Conservation (phyloP, 30 jellyfish, hydroid and myxozoan species). For the Cassiopea xamachana region DNA sequence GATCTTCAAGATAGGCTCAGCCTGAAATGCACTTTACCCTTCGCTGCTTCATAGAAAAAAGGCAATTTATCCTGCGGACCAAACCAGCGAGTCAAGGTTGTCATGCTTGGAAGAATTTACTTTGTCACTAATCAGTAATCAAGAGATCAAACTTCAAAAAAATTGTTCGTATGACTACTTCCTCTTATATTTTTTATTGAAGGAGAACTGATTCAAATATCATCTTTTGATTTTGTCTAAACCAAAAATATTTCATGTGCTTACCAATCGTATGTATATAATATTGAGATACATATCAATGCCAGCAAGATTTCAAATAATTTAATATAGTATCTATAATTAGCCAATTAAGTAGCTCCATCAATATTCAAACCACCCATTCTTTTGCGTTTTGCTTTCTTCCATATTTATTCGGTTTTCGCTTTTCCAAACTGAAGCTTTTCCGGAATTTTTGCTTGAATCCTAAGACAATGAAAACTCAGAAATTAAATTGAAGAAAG, state of each 20-base stretch:
- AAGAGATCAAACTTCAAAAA: no score
- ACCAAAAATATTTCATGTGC: background rate
- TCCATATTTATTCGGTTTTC: conserved; percentile 30
- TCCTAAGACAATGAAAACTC: conserved; percentile 6
- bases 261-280: background rate
- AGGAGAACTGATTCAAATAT: background rate
- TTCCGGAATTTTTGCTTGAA: conserved; percentile 71
- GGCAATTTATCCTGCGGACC: no score
- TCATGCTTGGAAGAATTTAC: no score
- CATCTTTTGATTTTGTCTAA: no score
- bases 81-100: no score
- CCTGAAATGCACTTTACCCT: no score
- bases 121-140: no score
- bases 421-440: conserved; percentile 68
- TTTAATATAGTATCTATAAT: background rate
- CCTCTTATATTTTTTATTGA: background rate
- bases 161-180: background rate
- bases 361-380: background rate
- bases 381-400: conserved; percentile 8
- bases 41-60: no score
- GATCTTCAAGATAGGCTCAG: no score
- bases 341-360: background rate
- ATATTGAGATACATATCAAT: background rate
- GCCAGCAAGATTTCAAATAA: background rate
- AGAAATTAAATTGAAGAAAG: background rate